Percentiles rank a stretch among this genome's conserved stretches.
Evolutionary conservation across 2,888 invertebrate genomes (phyloP).

Genomic region (Apoda limacodes): DNA sequence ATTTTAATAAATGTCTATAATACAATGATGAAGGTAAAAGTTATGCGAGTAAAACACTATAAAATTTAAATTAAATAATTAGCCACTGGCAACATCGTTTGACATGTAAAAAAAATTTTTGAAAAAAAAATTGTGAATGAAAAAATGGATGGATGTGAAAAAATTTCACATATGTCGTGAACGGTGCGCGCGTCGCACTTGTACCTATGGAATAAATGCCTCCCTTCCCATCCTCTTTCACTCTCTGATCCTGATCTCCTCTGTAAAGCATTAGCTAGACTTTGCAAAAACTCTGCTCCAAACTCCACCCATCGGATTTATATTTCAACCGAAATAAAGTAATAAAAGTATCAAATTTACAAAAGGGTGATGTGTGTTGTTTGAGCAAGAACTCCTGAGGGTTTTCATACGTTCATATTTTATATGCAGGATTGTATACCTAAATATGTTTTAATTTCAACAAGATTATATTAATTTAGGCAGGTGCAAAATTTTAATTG

Average conservation of each 20-base stretch:
- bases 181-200: slow-evolving; percentile 39
- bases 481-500: too few relatives aligned
- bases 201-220: slow-evolving; percentile 24
- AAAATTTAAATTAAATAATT: slow-evolving; percentile 10
- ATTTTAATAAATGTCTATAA: slow-evolving; percentile 4
- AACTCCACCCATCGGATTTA: slow-evolving; percentile 20
- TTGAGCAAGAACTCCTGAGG: too few relatives aligned
- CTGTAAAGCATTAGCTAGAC: slow-evolving; percentile 33
- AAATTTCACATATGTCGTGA: too few relatives aligned
- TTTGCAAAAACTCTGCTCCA: slow-evolving; percentile 24
- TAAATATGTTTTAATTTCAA: too few relatives aligned
- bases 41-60: slow-evolving; percentile 19
- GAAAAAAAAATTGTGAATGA: too few relatives aligned
- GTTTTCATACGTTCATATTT: too few relatives aligned
- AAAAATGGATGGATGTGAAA: too few relatives aligned
- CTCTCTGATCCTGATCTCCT: slow-evolving; percentile 27
- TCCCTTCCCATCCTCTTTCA: slow-evolving; percentile 22
- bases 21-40: slow-evolving; percentile 3
- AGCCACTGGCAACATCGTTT: too few relatives aligned
- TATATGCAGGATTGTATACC: too few relatives aligned
- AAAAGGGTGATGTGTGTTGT: too few relatives aligned
- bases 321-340: slow-evolving; percentile 12
- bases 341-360: neutral
- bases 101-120: too few relatives aligned
- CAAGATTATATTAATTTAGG: too few relatives aligned